These are phyloP conservation scores for Saturnia pavonia DNA, from an alignment of 2,888 invertebrate species.

Conservation along the genomic window DNA sequence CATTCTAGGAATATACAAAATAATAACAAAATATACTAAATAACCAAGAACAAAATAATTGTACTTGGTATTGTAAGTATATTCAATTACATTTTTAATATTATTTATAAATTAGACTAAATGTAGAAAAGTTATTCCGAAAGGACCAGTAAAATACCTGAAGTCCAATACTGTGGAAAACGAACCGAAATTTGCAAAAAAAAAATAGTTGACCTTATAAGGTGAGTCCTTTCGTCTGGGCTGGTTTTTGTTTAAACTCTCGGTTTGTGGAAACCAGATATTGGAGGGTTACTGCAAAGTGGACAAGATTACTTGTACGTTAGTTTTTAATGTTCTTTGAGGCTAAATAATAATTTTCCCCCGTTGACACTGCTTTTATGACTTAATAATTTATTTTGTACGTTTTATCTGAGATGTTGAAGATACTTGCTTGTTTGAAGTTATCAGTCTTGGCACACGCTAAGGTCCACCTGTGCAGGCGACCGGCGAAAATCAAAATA, in stretches of 20 bases:
- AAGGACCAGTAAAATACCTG: background rate
- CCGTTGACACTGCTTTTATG: background rate
- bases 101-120: background rate
- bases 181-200: constrained; percentile 46
- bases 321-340: background rate
- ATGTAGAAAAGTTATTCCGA: background rate
- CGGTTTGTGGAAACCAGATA: constrained; percentile 44
- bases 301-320: constrained; percentile 32
- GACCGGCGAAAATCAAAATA: too few relatives aligned
- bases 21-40: too few relatives aligned
- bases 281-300: constrained; percentile 47
- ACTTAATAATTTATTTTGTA: background rate
- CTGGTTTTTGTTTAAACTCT: constrained; percentile 47
- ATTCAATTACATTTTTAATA: too few relatives aligned
- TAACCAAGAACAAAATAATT: too few relatives aligned
- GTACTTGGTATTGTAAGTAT: too few relatives aligned
- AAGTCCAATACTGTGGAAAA: background rate
- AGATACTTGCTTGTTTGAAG: background rate
- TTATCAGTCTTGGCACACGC: background rate
- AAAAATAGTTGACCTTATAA: constrained; percentile 68
- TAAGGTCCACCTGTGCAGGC: too few relatives aligned
- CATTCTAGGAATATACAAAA: too few relatives aligned
- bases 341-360: background rate
- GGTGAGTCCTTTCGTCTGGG: constrained; percentile 45
- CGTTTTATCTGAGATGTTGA: background rate